Evolutionary conservation across 2,888 invertebrate genomes (phyloP).

Genomic region (Polia nebulosa): DNA sequence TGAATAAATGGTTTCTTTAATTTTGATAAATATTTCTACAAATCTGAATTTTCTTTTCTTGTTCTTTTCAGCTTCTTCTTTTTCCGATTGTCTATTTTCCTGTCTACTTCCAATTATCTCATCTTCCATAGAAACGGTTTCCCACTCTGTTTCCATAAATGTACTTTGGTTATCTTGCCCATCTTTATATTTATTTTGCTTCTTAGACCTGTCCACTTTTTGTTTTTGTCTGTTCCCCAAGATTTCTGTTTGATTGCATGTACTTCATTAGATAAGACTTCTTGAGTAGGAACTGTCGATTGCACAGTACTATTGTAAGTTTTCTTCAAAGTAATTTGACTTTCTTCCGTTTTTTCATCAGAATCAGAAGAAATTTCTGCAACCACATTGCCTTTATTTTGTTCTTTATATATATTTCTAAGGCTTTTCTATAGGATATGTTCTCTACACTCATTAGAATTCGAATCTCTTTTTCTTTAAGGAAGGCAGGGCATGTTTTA

Average conservation of each 20-base stretch:
- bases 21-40: too few species aligned
- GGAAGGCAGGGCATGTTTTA: background rate
- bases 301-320: background rate
- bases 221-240: constrained; percentile 11
- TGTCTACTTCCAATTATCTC: background rate
- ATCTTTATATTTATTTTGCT: background rate
- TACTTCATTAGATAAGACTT: background rate
- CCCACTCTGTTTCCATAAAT: constrained; percentile 9
- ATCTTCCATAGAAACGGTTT: background rate
- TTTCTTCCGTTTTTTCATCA: background rate
- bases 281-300: background rate
- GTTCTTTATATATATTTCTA: background rate
- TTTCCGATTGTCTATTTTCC: background rate
- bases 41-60: too few species aligned
- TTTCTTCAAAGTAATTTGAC: constrained; percentile 1
- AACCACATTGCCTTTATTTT: background rate
- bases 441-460: background rate
- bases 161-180: background rate
- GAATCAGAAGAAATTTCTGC: background rate
- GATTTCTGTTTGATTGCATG: background rate
- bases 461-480: background rate
- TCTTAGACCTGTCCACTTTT: background rate
- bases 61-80: background rate
- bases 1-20: too few species aligned
- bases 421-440: constrained; percentile 2